These are phyloP conservation scores for Sparidentex hasta DNA, from an alignment of 2,797 vertebrate genomes.

Conservation along the genomic window DNA sequence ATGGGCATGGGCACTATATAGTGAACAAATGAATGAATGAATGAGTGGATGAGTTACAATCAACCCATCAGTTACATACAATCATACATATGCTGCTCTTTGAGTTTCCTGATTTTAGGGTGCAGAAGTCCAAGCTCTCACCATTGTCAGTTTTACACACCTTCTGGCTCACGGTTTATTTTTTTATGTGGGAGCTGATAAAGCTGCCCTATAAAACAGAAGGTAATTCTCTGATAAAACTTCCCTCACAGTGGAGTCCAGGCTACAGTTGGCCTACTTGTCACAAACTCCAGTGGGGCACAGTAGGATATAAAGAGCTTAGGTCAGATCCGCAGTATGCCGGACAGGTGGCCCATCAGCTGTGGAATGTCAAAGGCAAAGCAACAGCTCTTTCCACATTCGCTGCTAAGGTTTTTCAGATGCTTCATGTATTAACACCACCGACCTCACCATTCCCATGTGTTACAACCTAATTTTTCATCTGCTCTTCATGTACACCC, in stretches of 20 bases:
- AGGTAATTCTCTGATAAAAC: neutral
- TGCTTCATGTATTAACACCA: slow-evolving; percentile 25
- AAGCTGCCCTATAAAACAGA: no score
- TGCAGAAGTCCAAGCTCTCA: neutral
- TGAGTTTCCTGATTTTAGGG: neutral
- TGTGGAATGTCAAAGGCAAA: slow-evolving; percentile 37
- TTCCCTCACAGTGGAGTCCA: neutral
- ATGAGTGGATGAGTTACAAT: no score
- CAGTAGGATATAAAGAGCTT: neutral
- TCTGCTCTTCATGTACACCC: neutral
- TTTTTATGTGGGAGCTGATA: neutral
- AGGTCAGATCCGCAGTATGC: neutral
- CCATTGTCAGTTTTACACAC: neutral
- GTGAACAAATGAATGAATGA: no score
- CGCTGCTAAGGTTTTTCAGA: neutral
- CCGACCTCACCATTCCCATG: neutral
- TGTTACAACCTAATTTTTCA: neutral
- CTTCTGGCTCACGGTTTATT: neutral
- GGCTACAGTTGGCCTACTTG: neutral
- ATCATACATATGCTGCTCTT: neutral
- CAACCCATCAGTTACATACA: no score
- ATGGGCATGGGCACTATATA: no score
- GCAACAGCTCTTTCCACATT: slow-evolving; percentile 15
- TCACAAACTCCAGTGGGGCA: neutral
- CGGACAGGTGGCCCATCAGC: slow-evolving; percentile 37